Base-by-base conservation (phyloP, 2,797 vertebrate species). In the Lacerta agilis region DNA sequence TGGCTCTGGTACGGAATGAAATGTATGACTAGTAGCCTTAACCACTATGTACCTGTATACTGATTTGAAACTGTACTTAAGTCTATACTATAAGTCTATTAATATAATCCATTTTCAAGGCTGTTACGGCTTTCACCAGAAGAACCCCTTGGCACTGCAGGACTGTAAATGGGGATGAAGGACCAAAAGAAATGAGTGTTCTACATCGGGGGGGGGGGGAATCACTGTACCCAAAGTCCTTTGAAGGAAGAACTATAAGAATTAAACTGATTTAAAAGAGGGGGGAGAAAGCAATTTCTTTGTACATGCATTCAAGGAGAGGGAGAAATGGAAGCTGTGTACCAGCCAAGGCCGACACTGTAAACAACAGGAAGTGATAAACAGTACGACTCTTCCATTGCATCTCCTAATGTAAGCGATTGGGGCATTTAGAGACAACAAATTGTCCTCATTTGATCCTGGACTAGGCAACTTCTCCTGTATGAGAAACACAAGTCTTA, bases 261-360 rank as follows among this genome's bases (percentile, higher is more conserved):
- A 27, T 69, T 69, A 69, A 9, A 27, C 13, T 55, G 49, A 55
- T 15, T 55, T 55, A 15, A 55, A 55, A 15, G 49, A 10, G 49
- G 3, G 3, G 25, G 38, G 38, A 5, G 5, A 41, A 41, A 41
- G 38, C 4, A 41, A 8, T 69, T 72, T n/a, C n/a, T 33, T 11
- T n/a, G 69, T 33, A 72, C 29, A 33, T 6, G n/a, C n/a, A n/a
- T n/a, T 29, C 36, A 45, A 78, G 20, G 15, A n/a, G 66, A n/a
- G 45, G 27, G 66, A 18, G 33, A 0, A 2, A 55, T 15, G 49
- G 25, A 41, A 8, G 33, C 0, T 1, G 18, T 41, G 0, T 0
- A n/a, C 66, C 43, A 33, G 7, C 6, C 10, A 3, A 76, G 41
- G 6, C 9, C 9, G 41, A 88, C 55, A 58, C 79, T 81, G 73